Evolutionary conservation across 2,888 invertebrate genomes (phyloP).

Genomic region (Philereme vetulata): DNA sequence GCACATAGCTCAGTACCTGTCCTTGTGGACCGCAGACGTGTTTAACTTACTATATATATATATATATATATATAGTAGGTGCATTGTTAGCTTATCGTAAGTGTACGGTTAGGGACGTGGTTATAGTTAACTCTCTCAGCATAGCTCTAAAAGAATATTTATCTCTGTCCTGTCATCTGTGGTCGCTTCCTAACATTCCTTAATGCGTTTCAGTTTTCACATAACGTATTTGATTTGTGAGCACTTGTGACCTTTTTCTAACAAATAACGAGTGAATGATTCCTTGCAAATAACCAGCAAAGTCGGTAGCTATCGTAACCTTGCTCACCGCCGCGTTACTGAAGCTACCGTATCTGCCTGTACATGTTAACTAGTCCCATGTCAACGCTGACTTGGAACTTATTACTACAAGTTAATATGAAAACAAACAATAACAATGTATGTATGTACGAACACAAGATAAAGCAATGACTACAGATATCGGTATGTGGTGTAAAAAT

Average conservation of each 20-base stretch:
- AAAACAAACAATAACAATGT: constrained; percentile 61
- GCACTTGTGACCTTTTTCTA: constrained; percentile 42
- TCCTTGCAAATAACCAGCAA: constrained; percentile 42
- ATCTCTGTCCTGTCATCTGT: constrained; percentile 67
- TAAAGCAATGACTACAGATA: constrained; percentile 27
- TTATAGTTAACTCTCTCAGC: constrained; percentile 63
- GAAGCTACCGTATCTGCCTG: constrained; percentile 33
- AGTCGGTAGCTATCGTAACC: constrained; percentile 20
- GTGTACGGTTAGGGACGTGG: constrained; percentile 77
- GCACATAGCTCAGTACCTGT: constrained; percentile 77
- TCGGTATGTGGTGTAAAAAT: constrained; percentile 53
- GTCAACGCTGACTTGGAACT: constrained; percentile 40
- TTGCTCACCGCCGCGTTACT: constrained; percentile 26
- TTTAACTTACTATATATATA: constrained; percentile 67
- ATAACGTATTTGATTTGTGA: constrained; percentile 48
- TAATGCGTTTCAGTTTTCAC: constrained; percentile 65
- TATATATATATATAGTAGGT: constrained; percentile 73
- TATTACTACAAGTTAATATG: constrained; percentile 48
- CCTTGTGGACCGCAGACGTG: constrained; percentile 69
- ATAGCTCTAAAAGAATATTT: constrained; percentile 56
- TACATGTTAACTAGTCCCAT: constrained; percentile 38
- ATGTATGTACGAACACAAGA: constrained; percentile 63
- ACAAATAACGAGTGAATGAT: constrained; percentile 47
- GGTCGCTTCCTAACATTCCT: constrained; percentile 75
- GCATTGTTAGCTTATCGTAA: constrained; percentile 80